A percentile compares a stretch with the other conserved stretches of the same genome.
phyloP scores from a whole-genome alignment of 1,140 invertebrate species.

The Polypedilum pembai region DNA sequence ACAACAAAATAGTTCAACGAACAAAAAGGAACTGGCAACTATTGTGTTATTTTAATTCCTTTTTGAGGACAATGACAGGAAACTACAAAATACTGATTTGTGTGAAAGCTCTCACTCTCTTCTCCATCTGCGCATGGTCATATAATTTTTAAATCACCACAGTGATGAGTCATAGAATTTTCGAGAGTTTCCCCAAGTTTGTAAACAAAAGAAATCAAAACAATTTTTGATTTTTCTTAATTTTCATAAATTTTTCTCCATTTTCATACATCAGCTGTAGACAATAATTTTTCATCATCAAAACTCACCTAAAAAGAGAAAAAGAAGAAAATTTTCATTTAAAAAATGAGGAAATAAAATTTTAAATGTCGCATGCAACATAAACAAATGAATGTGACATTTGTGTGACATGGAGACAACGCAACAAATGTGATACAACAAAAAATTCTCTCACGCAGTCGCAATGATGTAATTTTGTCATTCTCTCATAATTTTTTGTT shows the following conservation, averaged over 20 bases:
- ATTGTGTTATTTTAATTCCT: not conserved
- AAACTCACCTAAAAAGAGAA: slow-evolving; percentile 4
- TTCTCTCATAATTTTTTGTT: too few relatives aligned
- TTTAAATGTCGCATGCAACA: not conserved
- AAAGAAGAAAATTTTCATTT: not conserved
- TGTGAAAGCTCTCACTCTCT: not conserved
- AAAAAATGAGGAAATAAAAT: not conserved
- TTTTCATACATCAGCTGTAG: not conserved
- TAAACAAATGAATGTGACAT: not conserved
- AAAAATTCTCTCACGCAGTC: not conserved
- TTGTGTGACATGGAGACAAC: not conserved
- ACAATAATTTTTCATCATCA: not conserved
- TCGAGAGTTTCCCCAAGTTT: slow-evolving; percentile 1
- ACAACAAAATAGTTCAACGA: slow-evolving; percentile 16
- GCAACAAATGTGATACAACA: not conserved
- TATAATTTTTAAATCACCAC: not conserved
- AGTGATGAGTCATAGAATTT: not conserved
- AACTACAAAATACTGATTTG: slow-evolving; percentile 10
- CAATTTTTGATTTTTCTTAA: not conserved
- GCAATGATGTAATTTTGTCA: not conserved
- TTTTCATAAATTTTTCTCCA: not conserved
- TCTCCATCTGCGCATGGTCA: not conserved
- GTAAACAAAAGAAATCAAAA: slow-evolving; percentile 2
- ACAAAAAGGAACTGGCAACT: slow-evolving; percentile 1
- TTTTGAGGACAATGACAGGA: slow-evolving; percentile 16